Conservation (phyloP, 2,888 invertebrate species). For the Habrosyne pyritoides region DNA sequence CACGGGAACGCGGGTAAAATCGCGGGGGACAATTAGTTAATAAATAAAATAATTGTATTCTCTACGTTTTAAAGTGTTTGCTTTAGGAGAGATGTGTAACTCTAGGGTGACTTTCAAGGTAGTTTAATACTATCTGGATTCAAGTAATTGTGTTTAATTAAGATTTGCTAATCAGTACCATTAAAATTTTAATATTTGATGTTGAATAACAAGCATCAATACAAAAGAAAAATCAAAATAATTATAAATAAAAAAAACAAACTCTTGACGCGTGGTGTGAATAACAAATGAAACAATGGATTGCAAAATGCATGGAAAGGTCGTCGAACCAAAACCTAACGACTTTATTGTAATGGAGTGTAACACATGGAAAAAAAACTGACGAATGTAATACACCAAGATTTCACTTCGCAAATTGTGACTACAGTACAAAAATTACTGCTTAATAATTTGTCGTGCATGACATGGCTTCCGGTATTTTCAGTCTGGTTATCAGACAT, state of each 20-base stretch:
- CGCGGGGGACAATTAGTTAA: too few relatives aligned
- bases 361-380: conserved; percentile 36
- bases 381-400: conserved; percentile 34
- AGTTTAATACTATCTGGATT: too few relatives aligned
- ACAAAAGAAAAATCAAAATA: conserved; percentile 5
- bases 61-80: too few relatives aligned
- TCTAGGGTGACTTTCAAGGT: too few relatives aligned
- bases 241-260: conserved; percentile 22
- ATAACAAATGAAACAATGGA: conserved; percentile 56
- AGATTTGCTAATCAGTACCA: too few relatives aligned
- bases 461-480: conserved; percentile 6
- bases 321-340: conserved; percentile 51
- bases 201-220: too few relatives aligned
- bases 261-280: conserved; percentile 33
- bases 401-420: conserved; percentile 28
- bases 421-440: neutral
- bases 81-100: too few relatives aligned
- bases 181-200: too few relatives aligned
- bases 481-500: conserved; percentile 4
- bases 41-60: too few relatives aligned
- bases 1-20: too few relatives aligned
- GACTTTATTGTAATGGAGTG: conserved; percentile 33
- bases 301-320: conserved; percentile 57
- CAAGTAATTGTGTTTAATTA: too few relatives aligned
- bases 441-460: conserved; percentile 4